Evolutionary conservation across 2,113 vertebrate genomes (phyloP).

Genomic region (Terrapene triunguis): DNA sequence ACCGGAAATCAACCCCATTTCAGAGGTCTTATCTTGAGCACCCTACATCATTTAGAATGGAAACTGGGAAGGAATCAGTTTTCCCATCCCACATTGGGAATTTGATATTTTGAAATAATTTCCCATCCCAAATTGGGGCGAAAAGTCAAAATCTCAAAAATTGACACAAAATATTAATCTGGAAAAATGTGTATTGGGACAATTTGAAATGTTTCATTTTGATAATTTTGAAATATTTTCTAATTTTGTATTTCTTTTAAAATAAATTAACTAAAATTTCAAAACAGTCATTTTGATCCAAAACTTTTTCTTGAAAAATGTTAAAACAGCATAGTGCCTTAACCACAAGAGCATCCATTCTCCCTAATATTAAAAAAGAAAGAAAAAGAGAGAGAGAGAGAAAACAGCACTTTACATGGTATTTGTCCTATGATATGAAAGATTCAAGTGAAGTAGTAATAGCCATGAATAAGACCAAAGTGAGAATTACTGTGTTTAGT

Average conservation of each 20-base stretch:
- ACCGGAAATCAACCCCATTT: accelerated
- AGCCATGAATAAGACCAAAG: not conserved
- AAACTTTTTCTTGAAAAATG: not conserved
- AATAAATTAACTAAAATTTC: not conserved
- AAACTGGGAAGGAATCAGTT: not conserved
- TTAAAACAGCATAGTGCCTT: not conserved
- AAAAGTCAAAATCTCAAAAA: not conserved
- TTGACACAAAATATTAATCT: not conserved
- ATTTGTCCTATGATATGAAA: not conserved
- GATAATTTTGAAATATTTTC: not conserved
- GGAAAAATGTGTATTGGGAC: not conserved
- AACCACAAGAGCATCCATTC: not conserved
- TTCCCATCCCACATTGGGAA: not conserved
- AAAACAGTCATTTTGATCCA: not conserved
- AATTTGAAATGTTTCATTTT: not conserved
- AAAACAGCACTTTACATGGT: not conserved
- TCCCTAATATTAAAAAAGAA: not conserved
- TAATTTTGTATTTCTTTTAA: not conserved
- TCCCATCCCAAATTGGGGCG: not conserved
- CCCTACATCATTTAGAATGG: not conserved
- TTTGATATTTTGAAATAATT: not conserved
- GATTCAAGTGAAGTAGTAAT: not conserved
- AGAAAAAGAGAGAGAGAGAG: not conserved
- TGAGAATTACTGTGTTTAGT: accelerated
- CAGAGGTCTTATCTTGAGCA: not conserved